Percentiles rank a stretch among this genome's conserved stretches.
Conservation (phyloP, 2,113 vertebrate genomes). For the Lagopus leucura region DNA sequence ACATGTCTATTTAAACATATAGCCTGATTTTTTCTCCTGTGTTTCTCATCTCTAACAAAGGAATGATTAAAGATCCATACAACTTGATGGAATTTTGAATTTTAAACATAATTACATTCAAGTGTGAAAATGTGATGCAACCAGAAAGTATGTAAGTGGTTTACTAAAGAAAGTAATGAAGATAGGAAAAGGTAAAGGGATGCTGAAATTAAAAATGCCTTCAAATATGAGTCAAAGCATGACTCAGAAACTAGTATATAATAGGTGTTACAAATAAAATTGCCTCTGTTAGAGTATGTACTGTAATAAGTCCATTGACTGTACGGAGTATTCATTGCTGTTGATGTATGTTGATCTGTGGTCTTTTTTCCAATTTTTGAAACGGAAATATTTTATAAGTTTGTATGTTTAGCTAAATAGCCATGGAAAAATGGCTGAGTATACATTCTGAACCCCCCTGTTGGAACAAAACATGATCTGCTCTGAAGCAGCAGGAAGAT, state of each 20-base stretch:
- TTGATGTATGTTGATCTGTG: too few species aligned
- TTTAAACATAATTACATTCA: not conserved
- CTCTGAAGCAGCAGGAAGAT: not conserved
- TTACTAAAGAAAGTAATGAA: not conserved
- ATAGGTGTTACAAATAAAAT: too few species aligned
- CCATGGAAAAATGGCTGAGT: not conserved
- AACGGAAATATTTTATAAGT: too few species aligned
- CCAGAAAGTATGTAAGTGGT: not conserved
- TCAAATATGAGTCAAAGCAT: too few species aligned
- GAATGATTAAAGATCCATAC: not conserved
- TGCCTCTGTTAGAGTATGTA: too few species aligned
- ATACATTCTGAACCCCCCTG: not conserved
- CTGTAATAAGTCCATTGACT: too few species aligned
- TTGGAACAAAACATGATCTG: rapidly evolving
- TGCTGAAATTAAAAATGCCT: too few species aligned
- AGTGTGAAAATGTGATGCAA: not conserved
- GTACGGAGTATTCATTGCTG: too few species aligned
- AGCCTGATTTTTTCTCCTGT: not conserved
- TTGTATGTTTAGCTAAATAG: not conserved
- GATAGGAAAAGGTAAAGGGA: too few species aligned
- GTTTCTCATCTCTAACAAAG: not conserved
- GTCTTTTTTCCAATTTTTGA: too few species aligned
- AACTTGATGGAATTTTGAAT: not conserved
- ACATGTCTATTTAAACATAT: not conserved
- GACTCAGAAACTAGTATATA: too few species aligned